Conservation (phyloP, 2,113 vertebrate genomes). For the Anas platyrhynchos region DNA sequence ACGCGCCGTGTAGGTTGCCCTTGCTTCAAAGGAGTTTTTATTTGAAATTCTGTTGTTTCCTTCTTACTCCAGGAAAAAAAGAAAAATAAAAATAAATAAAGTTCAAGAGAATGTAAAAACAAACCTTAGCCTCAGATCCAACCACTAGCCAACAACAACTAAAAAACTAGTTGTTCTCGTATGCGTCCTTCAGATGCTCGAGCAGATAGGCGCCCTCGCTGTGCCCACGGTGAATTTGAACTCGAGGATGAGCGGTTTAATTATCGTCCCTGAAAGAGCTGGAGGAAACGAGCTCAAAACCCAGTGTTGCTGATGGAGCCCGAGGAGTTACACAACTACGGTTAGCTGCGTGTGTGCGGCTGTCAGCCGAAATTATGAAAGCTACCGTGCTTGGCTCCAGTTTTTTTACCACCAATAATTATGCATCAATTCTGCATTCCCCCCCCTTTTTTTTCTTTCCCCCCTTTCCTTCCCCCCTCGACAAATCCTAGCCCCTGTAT, state of each 20-base stretch:
- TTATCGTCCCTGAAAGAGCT: neutral
- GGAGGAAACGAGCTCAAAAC: neutral
- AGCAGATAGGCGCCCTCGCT: neutral
- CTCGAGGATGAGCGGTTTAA: neutral
- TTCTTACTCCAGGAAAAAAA: neutral
- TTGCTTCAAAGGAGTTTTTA: neutral
- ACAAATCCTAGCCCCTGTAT: conserved; percentile 26
- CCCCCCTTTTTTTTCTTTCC: neutral
- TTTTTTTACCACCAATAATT: conserved; percentile 28
- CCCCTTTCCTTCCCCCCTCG: neutral
- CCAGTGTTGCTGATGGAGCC: neutral
- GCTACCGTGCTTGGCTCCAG: neutral
- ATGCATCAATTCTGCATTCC: neutral
- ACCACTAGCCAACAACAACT: neutral
- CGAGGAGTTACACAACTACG: neutral
- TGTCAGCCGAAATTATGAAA: neutral
- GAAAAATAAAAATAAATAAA: neutral
- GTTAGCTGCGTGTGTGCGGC: neutral
- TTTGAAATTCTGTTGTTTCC: neutral
- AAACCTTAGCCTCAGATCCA: neutral
- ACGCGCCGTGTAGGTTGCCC: neutral
- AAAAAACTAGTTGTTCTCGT: neutral
- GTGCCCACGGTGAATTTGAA: neutral
- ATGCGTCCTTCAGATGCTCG: neutral
- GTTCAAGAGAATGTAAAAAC: neutral